Evolutionary conservation across 2,113 vertebrate genomes (phyloP), one percentile per base, ranked within the genome.

Genomic region (Gorsachius goisagi): DNA sequence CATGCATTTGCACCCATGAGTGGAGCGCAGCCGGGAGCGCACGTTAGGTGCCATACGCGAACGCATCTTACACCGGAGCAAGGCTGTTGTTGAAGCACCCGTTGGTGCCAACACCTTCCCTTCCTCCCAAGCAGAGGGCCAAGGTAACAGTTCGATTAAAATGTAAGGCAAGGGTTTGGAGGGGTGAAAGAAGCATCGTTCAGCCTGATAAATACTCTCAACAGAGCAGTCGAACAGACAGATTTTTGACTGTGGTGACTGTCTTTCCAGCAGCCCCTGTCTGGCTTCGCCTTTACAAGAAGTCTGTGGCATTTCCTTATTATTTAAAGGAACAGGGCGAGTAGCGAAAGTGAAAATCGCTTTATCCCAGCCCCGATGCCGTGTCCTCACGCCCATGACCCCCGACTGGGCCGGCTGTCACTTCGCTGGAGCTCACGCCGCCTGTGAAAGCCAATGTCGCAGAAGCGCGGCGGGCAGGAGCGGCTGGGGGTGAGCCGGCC

Each of bases 301-400:
- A 93, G 59, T 89, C 66, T 5, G 80, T 22, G 81, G 87, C 58
- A 21, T 96, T 97, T 96, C 95, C 96, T 96, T 85, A 73, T 96
- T 78, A 89, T 96, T 97, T 97, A 95, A 94, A 87, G 96, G 95
- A 97, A 97, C 84, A 64, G 94, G 30, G 53, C 16, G 23, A 75
- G 84, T 44, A 96, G 87, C 77, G 96, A 97, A 97, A 97, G 95
- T 82, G 96, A 97, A 97, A 97, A 96, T 53, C 21, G 28, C 45
- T 39, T 6, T 47, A 93, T 96, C 74, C 95, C 94, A 12, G 80
- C 22, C 11, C 72, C 10, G 49, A n/a, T 21, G 72, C 92, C 27
- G 24, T 4, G 84, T 71, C 88, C 90, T 79, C 60, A 11, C 10
- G 24, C 72, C 76, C 55, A 1, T 24, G 67, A 55, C 9, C 44